Percentiles rank a stretch among this genome's conserved stretches.
Evolutionary conservation across 2,888 invertebrate species (phyloP).

Genomic region (Acleris emargana): DNA sequence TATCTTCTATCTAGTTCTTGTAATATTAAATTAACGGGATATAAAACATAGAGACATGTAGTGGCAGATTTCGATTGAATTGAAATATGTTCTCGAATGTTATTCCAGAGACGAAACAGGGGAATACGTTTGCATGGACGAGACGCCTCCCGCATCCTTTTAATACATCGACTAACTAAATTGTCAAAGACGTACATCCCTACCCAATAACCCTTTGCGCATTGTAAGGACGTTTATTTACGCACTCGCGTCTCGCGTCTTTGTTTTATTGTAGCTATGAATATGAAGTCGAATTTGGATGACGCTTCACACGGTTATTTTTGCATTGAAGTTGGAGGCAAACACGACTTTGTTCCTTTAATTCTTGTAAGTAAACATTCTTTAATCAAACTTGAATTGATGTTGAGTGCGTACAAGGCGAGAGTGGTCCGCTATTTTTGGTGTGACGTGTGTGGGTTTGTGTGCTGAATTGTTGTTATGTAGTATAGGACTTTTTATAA

Average conservation of each 20-base stretch:
- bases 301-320: slow-evolving; percentile 12
- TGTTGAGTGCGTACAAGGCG: background rate
- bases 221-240: slow-evolving; percentile 21
- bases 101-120: too few species aligned
- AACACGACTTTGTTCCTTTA: slow-evolving; percentile 14
- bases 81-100: too few species aligned
- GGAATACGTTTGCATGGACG: too few species aligned
- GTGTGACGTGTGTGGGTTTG: too few species aligned
- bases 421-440: too few species aligned
- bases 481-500: too few species aligned
- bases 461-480: too few species aligned
- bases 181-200: background rate
- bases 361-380: slow-evolving; percentile 14
- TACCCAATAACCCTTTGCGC: slow-evolving; percentile 7
- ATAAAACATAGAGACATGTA: too few species aligned
- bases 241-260: slow-evolving; percentile 15
- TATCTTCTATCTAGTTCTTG: too few species aligned
- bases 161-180: slow-evolving; percentile 2
- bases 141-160: too few species aligned
- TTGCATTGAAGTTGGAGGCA: slow-evolving; percentile 15
- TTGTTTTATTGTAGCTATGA: slow-evolving; percentile 34
- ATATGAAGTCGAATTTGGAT: slow-evolving; percentile 23
- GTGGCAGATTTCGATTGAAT: too few species aligned
- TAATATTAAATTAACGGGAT: too few species aligned
- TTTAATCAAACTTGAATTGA: slow-evolving; percentile 3